Evolutionary conservation across 2,888 invertebrate species (phyloP).

Genomic region (Dicyrtoma fusca): DNA sequence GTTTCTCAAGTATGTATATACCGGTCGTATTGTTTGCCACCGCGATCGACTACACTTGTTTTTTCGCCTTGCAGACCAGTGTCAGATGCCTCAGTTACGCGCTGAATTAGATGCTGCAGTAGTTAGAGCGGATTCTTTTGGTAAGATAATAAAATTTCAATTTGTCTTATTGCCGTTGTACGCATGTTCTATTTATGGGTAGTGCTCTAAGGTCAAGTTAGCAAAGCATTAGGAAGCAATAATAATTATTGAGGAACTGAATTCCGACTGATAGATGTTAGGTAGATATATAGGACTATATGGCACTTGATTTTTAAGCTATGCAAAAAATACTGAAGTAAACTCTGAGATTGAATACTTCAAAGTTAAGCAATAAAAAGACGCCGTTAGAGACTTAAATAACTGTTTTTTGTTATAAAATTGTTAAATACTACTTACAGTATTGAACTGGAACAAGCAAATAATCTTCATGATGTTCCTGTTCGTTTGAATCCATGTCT

Average conservation of each 20-base stretch:
- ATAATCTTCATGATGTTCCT: constrained; percentile 18
- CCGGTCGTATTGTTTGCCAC: constrained; percentile 60
- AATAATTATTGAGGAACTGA: no score
- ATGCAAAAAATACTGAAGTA: no score
- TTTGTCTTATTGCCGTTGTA: neutral
- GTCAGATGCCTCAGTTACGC: constrained; percentile 59
- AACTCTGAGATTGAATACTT: no score
- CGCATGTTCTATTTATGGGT: neutral
- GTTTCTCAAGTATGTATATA: constrained; percentile 62
- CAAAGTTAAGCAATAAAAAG: no score
- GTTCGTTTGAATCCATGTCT: constrained; percentile 1
- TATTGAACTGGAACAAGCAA: constrained; percentile 23
- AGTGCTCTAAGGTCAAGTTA: neutral
- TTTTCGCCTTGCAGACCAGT: constrained; percentile 60
- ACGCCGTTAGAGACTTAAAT: neutral
- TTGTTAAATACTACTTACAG: constrained; percentile 20
- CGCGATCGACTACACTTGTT: constrained; percentile 60
- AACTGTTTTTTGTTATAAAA: neutral
- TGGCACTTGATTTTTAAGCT: no score
- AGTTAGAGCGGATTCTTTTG: constrained; percentile 60
- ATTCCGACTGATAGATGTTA: no score
- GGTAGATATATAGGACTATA: no score
- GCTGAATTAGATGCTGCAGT: constrained; percentile 58
- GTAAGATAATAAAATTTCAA: constrained; percentile 44
- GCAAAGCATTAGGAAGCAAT: no score